phyloP scores from a whole-genome alignment of 2,113 vertebrate genomes.

The Lasiurus cinereus region DNA sequence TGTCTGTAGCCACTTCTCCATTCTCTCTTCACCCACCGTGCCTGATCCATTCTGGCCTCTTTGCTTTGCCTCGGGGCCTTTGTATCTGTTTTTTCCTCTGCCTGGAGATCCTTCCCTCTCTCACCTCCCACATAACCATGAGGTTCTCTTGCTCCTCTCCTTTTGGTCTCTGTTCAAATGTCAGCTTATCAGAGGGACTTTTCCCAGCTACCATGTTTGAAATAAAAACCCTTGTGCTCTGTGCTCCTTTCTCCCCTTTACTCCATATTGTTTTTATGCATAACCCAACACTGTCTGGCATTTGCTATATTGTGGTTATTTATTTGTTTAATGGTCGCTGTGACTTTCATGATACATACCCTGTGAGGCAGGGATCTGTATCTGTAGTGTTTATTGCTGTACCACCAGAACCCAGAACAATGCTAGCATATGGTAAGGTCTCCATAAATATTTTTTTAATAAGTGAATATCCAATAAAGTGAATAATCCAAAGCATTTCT shows the following conservation, averaged over 20 bases:
- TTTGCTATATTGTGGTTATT: neutral
- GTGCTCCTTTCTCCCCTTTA: neutral
- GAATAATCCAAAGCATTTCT: neutral
- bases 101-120: neutral
- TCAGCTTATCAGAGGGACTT: neutral
- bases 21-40: neutral
- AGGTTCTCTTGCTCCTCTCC: neutral
- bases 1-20: neutral
- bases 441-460: neutral
- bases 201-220: neutral
- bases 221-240: neutral
- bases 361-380: neutral
- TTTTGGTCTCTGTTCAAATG: neutral
- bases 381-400: neutral
- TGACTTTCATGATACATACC: neutral
- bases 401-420: neutral
- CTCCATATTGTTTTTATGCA: neutral
- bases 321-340: neutral
- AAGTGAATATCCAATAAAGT: slow-evolving; percentile 1
- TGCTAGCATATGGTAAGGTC: neutral
- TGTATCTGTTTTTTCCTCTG: neutral
- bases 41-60: neutral
- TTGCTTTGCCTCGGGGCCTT: neutral
- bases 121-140: neutral
- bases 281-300: neutral